Evolutionary conservation across 2,888 invertebrate genomes (phyloP).

Genomic region (Apamea crenata): DNA sequence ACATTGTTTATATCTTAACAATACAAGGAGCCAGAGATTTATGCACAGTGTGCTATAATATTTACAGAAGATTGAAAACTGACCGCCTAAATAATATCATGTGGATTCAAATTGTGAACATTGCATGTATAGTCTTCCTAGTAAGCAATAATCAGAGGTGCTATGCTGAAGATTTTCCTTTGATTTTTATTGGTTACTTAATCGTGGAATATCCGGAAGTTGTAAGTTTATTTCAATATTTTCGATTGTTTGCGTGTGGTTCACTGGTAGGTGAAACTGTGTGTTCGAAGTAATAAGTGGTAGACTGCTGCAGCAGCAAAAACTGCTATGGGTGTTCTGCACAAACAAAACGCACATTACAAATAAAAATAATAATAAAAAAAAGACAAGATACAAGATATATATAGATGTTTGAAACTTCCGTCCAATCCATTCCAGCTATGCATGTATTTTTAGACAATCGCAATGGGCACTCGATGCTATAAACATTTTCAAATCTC

Average conservation of each 20-base stretch:
- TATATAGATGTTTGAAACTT: not conserved
- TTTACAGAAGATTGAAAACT: slow-evolving; percentile 39
- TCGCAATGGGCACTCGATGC: not conserved
- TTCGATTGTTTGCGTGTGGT: not conserved
- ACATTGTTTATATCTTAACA: slow-evolving; percentile 47
- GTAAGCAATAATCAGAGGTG: slow-evolving; percentile 66
- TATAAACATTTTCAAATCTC: not conserved
- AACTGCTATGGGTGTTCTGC: no score
- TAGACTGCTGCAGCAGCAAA: no score
- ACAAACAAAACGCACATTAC: no score
- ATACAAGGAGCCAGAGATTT: slow-evolving; percentile 38
- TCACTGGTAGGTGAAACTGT: not conserved
- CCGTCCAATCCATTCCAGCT: not conserved
- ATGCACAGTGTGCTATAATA: slow-evolving; percentile 58
- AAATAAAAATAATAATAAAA: no score
- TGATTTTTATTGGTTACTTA: slow-evolving; percentile 74
- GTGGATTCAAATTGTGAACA: slow-evolving; percentile 61
- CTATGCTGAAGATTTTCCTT: slow-evolving; percentile 74
- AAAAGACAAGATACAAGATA: no score
- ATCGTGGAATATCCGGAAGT: slow-evolving; percentile 75
- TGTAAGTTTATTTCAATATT: slow-evolving; percentile 70
- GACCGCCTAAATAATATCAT: slow-evolving; percentile 49
- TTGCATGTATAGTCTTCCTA: slow-evolving; percentile 60
- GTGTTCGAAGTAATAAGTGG: no score
- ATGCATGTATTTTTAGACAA: not conserved